These are phyloP conservation scores for Desmodus rotundus DNA, from an alignment of 2,113 vertebrate species.

Conservation along the genomic window DNA sequence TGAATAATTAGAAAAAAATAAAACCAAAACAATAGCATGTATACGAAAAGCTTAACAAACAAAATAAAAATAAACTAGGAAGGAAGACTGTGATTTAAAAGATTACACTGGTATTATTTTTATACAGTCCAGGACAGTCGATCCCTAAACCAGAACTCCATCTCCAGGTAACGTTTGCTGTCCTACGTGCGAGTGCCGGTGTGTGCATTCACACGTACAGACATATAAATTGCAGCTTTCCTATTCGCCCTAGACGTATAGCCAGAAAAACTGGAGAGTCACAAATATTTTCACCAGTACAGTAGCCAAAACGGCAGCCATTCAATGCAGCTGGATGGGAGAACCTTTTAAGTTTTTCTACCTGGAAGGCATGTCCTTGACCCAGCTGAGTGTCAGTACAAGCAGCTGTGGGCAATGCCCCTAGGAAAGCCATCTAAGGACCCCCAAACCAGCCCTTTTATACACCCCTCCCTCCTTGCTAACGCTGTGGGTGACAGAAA, in stretches of 20 bases:
- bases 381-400: not conserved
- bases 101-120: not conserved
- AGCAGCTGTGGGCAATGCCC: not conserved
- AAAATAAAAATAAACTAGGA: not conserved
- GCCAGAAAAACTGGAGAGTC: not conserved
- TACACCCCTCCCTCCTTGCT: not conserved
- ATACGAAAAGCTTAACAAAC: not conserved
- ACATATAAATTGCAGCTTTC: not conserved
- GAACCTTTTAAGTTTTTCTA: not conserved
- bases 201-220: not conserved
- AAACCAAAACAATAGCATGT: not conserved
- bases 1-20: constrained; percentile 22
- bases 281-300: not conserved
- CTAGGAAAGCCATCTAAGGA: not conserved
- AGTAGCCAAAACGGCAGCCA: not conserved
- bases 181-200: no score
- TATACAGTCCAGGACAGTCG: not conserved
- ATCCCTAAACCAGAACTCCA: not conserved
- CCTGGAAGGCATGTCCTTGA: not conserved
- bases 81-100: not conserved
- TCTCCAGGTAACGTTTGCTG: not conserved
- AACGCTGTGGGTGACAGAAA: not conserved
- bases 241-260: not conserved
- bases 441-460: not conserved
- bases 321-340: not conserved